Base-by-base conservation (phyloP, 2,797 vertebrate genomes). In the Diglossa cyanea region DNA sequence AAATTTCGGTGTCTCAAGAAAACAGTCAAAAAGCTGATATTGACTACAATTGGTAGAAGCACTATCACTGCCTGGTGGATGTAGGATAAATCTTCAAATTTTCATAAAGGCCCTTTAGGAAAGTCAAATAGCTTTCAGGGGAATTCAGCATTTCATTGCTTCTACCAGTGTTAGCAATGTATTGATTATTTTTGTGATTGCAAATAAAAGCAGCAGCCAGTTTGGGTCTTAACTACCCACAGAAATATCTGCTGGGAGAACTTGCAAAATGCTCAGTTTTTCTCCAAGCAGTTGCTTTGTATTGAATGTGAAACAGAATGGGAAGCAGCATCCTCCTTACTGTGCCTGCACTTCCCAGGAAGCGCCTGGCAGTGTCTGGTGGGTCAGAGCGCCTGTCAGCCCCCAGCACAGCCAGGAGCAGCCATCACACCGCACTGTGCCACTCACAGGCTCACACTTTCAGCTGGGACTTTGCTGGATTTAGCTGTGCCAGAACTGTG, bases 141-240 rank as follows among this genome's bases (percentile, higher is more conserved):
- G 39, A 94, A 70, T 86, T 81, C 47, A 84, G 24, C 30, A 73
- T 90, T 37, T 84, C 11, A 37, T 57, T 79, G 30, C n/a, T 79
- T 73, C 42, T 82, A 71, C 21, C 40, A 50, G 12, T 28, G 8
- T 65, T 70, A 86, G 30, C 48, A 86, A 67, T 50, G 28, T 30
- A 35, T 37, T 70, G 24, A 45, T 90, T 65, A 54, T 71, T 82
- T 86, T 70, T 74, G 33, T 70, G 31, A 47, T 30, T 35, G 24
- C 24, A 79, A 33, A 55, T 61, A 66, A 78, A 91, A 13, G 23
- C 37, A 72, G 39, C 33, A 66, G n/a, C 11, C 62, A 76, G 20
- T 68, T 88, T 78, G 20, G 11, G 25, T 83, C 33, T 58, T 90
- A 68, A 72, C 10, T 17, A 26, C 37, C 26, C 17, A 47, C 20